These are phyloP conservation scores for Metopolophium dirhodum DNA, from an alignment of 1,140 invertebrate genomes.

Conservation along the genomic window DNA sequence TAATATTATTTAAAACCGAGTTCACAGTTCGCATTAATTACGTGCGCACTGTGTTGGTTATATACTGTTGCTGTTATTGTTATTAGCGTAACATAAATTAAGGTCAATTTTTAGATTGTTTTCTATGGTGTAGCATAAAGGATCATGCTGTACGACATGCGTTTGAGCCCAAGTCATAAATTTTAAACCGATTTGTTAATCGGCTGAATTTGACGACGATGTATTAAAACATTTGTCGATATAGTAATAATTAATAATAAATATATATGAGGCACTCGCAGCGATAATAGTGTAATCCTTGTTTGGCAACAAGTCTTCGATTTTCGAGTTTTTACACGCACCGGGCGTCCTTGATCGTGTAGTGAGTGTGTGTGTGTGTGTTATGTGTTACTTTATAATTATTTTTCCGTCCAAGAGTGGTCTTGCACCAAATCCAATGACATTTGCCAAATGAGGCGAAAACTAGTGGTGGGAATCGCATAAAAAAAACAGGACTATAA, in stretches of 20 bases:
- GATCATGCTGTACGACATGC: not conserved
- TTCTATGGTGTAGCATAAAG: not conserved
- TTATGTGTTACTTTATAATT: conserved; percentile 1
- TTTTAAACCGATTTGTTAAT: not conserved
- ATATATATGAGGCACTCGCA: not conserved
- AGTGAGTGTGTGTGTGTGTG: not conserved
- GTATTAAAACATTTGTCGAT: not conserved
- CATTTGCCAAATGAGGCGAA: conserved; percentile 29
- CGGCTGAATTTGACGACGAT: not conserved
- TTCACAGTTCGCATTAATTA: conserved; percentile 3
- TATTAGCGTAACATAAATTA: not conserved
- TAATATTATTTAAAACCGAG: conserved; percentile 3
- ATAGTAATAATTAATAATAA: not conserved
- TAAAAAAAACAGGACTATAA: not conserved
- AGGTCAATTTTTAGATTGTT: conserved; percentile 1
- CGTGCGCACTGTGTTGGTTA: not conserved
- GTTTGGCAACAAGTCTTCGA: not conserved
- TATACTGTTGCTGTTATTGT: not conserved
- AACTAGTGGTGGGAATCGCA: not conserved
- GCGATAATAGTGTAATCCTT: not conserved
- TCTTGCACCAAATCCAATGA: conserved; percentile 34
- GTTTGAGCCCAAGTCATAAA: not conserved
- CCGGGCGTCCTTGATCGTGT: conserved; percentile 35
- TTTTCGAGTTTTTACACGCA: conserved; percentile 12
- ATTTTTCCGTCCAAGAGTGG: not conserved